Percentiles rank a stretch among this genome's conserved stretches.
Conservation (phyloP, 2,797 vertebrate genomes). For the Fistularia commersonii region DNA sequence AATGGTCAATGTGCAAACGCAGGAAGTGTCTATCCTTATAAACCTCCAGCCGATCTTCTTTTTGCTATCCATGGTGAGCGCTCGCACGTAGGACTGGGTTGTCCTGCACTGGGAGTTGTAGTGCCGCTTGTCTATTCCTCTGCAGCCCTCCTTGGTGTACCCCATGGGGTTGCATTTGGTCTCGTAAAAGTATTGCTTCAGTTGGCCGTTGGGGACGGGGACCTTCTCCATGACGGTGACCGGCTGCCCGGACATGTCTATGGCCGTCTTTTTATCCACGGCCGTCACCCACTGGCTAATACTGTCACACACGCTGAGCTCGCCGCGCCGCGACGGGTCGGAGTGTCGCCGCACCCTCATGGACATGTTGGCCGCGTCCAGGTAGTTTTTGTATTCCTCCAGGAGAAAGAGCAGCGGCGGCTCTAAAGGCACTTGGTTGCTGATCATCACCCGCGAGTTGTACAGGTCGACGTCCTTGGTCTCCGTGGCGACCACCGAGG, state of each 20-base stretch:
- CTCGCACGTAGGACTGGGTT: conserved; percentile 99
- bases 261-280: conserved; percentile 98
- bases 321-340: conserved; percentile 92
- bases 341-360: conserved; percentile 98
- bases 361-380: conserved; percentile 98
- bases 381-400: conserved; percentile 99
- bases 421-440: conserved; percentile 99
- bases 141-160: conserved; percentile 98
- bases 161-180: conserved; percentile 99
- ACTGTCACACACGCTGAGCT: conserved; percentile 99
- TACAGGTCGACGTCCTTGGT: conserved; percentile 95
- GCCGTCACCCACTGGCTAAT: conserved; percentile 99
- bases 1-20: conserved; percentile 99
- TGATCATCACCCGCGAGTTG: conserved; percentile 96
- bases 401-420: conserved; percentile 98
- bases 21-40: conserved; percentile 99
- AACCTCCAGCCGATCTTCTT: conserved; percentile 98
- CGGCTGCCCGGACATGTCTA: conserved; percentile 98
- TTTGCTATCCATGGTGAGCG: conserved; percentile 99
- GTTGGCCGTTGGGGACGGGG: conserved; percentile 96
- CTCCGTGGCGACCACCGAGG: conserved; percentile 71
- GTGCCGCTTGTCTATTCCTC: conserved; percentile 99
- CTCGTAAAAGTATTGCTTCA: conserved; percentile 99
- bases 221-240: conserved; percentile 98
- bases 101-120: conserved; percentile 99